phyloP scores from a whole-genome alignment of 2,113 vertebrate species.

The Ploceus nigricollis region DNA sequence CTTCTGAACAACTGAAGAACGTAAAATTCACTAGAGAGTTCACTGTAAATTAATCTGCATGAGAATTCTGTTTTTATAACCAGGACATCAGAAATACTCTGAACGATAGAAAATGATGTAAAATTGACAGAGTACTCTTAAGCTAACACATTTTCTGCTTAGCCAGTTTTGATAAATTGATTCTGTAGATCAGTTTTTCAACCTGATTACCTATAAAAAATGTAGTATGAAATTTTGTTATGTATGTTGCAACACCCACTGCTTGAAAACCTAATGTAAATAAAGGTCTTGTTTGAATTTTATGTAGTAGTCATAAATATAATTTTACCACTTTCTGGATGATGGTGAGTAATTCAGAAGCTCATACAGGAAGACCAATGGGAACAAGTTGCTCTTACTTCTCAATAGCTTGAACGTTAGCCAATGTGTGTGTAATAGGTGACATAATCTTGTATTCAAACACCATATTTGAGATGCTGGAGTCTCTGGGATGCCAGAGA shows the following conservation, averaged over 20 bases:
- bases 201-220: conserved; percentile 24
- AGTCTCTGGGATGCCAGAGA: neutral
- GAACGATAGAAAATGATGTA: neutral
- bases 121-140: conserved; percentile 2
- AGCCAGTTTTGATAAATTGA: conserved; percentile 27
- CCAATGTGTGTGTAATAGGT: neutral
- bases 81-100: neutral
- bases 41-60: conserved; percentile 27
- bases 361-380: neutral
- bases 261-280: conserved; percentile 49
- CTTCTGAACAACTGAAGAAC: neutral
- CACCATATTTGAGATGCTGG: neutral
- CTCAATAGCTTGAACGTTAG: neutral
- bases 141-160: conserved; percentile 1
- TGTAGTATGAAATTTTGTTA: conserved; percentile 22
- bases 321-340: neutral
- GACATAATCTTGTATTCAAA: neutral
- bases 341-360: neutral
- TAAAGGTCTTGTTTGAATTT: conserved; percentile 53
- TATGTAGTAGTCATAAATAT: conserved; percentile 5
- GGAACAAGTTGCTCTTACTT: neutral
- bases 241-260: conserved; percentile 11
- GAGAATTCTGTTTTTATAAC: conserved; percentile 24
- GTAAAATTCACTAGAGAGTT: neutral
- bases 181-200: conserved; percentile 30